Evolutionary conservation across 2,888 invertebrate genomes (phyloP).

Genomic region (Pammene aurita): DNA sequence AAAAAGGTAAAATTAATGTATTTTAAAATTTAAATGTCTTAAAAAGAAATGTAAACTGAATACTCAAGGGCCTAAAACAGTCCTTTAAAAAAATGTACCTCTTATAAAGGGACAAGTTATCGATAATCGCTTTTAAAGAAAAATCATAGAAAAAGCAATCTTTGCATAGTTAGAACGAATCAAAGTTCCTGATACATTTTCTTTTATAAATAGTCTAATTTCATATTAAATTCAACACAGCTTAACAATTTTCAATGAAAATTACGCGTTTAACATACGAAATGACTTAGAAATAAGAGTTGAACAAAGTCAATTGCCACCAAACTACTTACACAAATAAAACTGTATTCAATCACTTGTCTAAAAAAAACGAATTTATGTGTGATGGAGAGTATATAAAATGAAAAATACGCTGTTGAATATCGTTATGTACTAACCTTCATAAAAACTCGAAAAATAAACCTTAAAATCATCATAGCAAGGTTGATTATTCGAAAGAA

Average conservation of each 20-base stretch:
- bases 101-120: slow-evolving; percentile 33
- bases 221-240: slow-evolving; percentile 17
- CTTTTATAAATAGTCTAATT: slow-evolving; percentile 31
- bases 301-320: slow-evolving; percentile 51
- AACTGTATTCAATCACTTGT: slow-evolving; percentile 49
- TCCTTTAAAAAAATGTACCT: slow-evolving; percentile 33
- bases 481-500: slow-evolving; percentile 12
- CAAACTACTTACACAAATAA: slow-evolving; percentile 48
- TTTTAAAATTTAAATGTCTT: neutral
- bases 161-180: slow-evolving; percentile 36
- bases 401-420: slow-evolving; percentile 26
- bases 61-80: slow-evolving; percentile 36
- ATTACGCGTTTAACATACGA: slow-evolving; percentile 38
- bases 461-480: slow-evolving; percentile 12
- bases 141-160: slow-evolving; percentile 14
- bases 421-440: slow-evolving; percentile 13
- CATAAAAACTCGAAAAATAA: slow-evolving; percentile 10
- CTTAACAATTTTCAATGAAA: slow-evolving; percentile 17
- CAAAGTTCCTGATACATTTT: slow-evolving; percentile 35
- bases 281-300: slow-evolving; percentile 37
- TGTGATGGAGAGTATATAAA: slow-evolving; percentile 21
- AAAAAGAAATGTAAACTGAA: slow-evolving; percentile 10
- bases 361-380: slow-evolving; percentile 38
- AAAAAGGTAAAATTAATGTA: slow-evolving; percentile 6
- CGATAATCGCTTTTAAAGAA: slow-evolving; percentile 34